Evolutionary conservation across 2,113 vertebrate genomes (phyloP), one percentile per base, ranked within the genome.

Genomic region (Lophotis ruficrista): DNA sequence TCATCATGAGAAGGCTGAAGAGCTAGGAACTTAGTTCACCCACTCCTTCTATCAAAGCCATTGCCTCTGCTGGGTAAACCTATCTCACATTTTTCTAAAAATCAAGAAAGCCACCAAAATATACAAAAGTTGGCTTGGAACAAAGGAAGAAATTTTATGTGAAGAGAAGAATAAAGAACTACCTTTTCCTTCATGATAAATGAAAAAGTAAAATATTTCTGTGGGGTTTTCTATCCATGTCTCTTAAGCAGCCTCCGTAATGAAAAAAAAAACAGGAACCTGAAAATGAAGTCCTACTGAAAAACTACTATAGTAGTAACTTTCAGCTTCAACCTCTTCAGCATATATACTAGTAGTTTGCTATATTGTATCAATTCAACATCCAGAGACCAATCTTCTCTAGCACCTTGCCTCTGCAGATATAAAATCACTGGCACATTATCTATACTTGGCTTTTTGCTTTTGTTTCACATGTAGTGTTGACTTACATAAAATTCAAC

Each of bases 111-210:
- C 6, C 14, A 65, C 5, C 45, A 81, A 72, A 77, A 87, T 16
- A 62, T 8, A 17, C n/a, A 66, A 31, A 70, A 14, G 48, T 14
- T 35, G 30, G 11, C 11, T 10, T 28, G 20, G 22, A 35, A 48
- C 24, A 64, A 73, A 64, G 6, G 10, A 78, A 70, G 9, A 79
- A 37, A 7, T n/a, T 6, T 24, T 75, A 56, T 0, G 0, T 33
- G 35, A 78, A 25, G 5, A 73, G 6, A 2, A 41, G 5, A 58
- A 54, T 35, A 58, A 72, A 80, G 24, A 76, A 54, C 7, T 50
- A 45, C 1, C 1, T 58, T 65, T 50, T 38, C 10, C 2, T 14
- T 73, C 41, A 41, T 5, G 69, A 45, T 4, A 89, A 73, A 85
- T 5, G 5, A 8, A 73, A 73, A 85, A 78, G 9, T 17, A 66